Conservation (phyloP, 2,797 vertebrate genomes). For the Aulostomus chinensis region DNA sequence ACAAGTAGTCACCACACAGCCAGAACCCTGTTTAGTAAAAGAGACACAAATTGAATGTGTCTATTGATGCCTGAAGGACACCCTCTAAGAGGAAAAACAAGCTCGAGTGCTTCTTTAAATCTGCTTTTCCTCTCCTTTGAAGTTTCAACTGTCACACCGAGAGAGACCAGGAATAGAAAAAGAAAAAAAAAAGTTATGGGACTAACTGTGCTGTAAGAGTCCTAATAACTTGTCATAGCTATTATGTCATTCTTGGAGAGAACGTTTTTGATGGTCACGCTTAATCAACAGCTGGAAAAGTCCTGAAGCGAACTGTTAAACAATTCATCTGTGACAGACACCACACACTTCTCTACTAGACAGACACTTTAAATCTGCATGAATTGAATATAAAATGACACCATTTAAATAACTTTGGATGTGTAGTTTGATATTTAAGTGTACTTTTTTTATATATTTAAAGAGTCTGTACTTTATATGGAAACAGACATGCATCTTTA, state of each 20-base stretch:
- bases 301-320: constrained; percentile 29
- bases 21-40: constrained; percentile 44
- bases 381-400: no score
- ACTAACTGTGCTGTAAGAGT: constrained; percentile 49
- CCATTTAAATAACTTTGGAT: no score
- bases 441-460: no score
- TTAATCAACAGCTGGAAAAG: constrained; percentile 45
- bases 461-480: no score
- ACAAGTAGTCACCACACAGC: constrained; percentile 48
- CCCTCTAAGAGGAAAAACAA: constrained; percentile 53
- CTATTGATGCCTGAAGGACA: constrained; percentile 68
- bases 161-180: constrained; percentile 34
- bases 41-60: constrained; percentile 49
- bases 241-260: constrained; percentile 21
- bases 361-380: background rate
- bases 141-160: constrained; percentile 69
- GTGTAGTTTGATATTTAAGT: no score
- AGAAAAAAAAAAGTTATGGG: constrained; percentile 14
- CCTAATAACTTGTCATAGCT: constrained; percentile 46
- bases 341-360: background rate
- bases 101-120: constrained; percentile 58
- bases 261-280: constrained; percentile 56
- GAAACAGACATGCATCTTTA: no score
- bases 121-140: constrained; percentile 59
- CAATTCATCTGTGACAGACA: constrained; percentile 19